Evolutionary conservation across 2,113 vertebrate species (phyloP), one percentile per base, ranked within the genome.

Genomic region (Cryptotis parvus): DNA sequence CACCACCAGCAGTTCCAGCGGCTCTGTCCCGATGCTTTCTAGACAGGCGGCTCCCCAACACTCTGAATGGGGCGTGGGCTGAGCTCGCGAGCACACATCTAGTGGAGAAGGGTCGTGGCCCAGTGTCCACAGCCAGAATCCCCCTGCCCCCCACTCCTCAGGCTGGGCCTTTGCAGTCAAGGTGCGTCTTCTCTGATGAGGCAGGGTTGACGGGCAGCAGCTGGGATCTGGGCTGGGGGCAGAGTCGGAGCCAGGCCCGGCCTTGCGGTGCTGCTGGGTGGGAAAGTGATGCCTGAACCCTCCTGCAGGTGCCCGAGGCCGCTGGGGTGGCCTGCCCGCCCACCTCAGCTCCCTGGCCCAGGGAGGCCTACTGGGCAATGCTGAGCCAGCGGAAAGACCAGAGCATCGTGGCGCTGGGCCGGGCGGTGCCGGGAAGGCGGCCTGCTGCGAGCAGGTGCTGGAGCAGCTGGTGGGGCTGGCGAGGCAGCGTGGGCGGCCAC

Each of bases 381-480:
- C 97, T 99, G 52, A 95, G 97, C 79, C 98, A 97, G 90, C 87
- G 98, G 29, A 97, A 96, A 70, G 99, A 99, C 93, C 99, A 99
- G 97, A 97, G 98, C 79, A 97, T 99, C 1, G 86, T 99, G 33
- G 97, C 98, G 0, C 4, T 99, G 97, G 99, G 99, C 0, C 98
- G 98, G 85, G 98, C 0, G 98, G 99, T 0, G 97, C 99, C 0
- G 99, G 99, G 1, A 99, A 98, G 97, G 99, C 98, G 4, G 90
- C 94, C 0, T 97, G 98, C 65, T 99, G 99, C 39, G 98, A 98
- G 94, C 93, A 96, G 0, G 98, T 98, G 49, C 96, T 99, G 26
- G 98, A 98, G 70, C 96, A 98, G 55, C 98, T 99, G 68, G 98
- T 98, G 87, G 98, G 95, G 68, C 97, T 95, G 0, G 98, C 98